Evolutionary conservation across 2,888 invertebrate genomes (phyloP), one percentile per base, ranked within the genome.

Genomic region (Anagyrus pseudococci): DNA sequence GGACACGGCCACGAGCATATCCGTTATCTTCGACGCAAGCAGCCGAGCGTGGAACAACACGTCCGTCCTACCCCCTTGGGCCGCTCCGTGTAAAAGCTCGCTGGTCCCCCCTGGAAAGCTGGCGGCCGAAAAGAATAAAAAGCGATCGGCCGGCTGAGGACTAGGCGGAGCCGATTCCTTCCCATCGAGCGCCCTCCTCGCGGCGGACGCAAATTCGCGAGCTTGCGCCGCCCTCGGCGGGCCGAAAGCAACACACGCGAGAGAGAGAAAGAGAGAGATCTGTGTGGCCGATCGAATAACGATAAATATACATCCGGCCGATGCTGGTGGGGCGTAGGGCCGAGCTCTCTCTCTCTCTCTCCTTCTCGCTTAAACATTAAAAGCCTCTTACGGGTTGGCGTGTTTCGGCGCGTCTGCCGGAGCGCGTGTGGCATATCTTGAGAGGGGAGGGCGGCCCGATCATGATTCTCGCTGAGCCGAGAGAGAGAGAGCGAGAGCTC

Each of bases 271-370:
- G n/a, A n/a, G n/a, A n/a, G n/a, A n/a, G n/a, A n/a, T n/a, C n/a
- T n/a, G n/a, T 22, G 20, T 15, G 37, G 58, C 43, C 58, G 62
- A 67, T 72, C 74, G 74, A 76, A 75, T 77, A 76, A 76, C 75
- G 75, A 77, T 78, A 77, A 77, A 78, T 78, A 76, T 74, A n/a
- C n/a, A n/a, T n/a, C n/a, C 74, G n/a, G n/a, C n/a, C n/a, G n/a
- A n/a, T n/a, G n/a, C n/a, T n/a, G n/a, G n/a, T n/a, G n/a, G n/a
- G n/a, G n/a, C n/a, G n/a, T n/a, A n/a, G n/a, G n/a, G n/a, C n/a
- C n/a, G n/a, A n/a, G n/a, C n/a, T n/a, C n/a, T n/a, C n/a, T n/a
- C n/a, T n/a, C n/a, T n/a, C n/a, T n/a, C n/a, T n/a, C n/a, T n/a
- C n/a, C n/a, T n/a, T n/a, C n/a, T n/a, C n/a, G n/a, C 64, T 48